Base-by-base conservation (phyloP, 2,888 invertebrate species). In the Zaprionus obscuricornis region DNA sequence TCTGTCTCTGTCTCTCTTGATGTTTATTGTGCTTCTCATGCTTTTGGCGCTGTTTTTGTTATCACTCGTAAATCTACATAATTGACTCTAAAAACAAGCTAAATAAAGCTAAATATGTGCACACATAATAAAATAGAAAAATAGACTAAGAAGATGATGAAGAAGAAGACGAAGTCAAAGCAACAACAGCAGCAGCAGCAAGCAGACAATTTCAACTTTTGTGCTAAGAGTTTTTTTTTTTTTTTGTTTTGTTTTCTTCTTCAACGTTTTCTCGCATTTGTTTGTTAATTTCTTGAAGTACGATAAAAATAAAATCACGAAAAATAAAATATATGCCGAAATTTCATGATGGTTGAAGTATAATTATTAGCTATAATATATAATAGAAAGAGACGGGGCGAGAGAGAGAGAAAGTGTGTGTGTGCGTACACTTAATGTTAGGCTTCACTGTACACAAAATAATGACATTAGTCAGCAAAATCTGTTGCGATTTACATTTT, bases 401-500 rank as follows among this genome's bases (percentile, higher is more conserved):
- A n/a, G n/a, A n/a, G n/a, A n/a, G n/a, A n/a, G n/a, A n/a, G n/a
- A n/a, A n/a, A n/a, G n/a, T n/a, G n/a, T n/a, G n/a, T n/a, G n/a
- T n/a, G n/a, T n/a, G n/a, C n/a, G n/a, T n/a, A n/a, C n/a, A n/a
- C n/a, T n/a, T n/a, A n/a, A n/a, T n/a, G n/a, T n/a, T n/a, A n/a
- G n/a, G n/a, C n/a, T n/a, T n/a, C n/a, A n/a, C n/a, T n/a, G n/a
- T n/a, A n/a, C n/a, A n/a, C n/a, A n/a, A n/a, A n/a, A n/a, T n/a
- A 26, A 49, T 58, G 34, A 45, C 50, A 47, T 50, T 40, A 54
- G 52, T 57, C 46, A 27, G 42, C 8, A 47, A 66, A 66, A 57
- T 26, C 39, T 43, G 62, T 51, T 49, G 20, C 31, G 55, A 66
- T 70, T 68, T 68, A 52, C 68, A 68, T 68, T 55, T 69, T 60